These are phyloP conservation scores for Hyperoplus immaculatus DNA, from an alignment of 2,797 vertebrate species.

Conservation along the genomic window DNA sequence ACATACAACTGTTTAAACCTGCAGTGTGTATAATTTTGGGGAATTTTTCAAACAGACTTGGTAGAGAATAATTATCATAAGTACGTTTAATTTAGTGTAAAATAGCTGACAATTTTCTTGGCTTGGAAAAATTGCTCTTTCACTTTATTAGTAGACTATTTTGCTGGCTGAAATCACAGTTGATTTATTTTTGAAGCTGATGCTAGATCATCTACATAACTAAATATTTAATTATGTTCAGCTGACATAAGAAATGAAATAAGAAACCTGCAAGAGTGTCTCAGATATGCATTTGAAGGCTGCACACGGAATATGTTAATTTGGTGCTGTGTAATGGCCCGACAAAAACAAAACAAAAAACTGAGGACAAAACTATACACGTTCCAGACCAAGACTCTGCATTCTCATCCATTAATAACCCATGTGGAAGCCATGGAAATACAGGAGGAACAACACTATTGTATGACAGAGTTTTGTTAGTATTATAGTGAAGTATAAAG, in stretches of 20 bases:
- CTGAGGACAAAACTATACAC: neutral
- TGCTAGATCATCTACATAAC: too few species aligned
- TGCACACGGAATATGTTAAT: conserved; percentile 1
- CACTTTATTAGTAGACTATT: too few species aligned
- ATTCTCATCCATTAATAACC: conserved; percentile 4
- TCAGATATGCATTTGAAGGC: neutral
- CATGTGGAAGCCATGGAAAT: neutral
- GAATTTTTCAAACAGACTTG: too few species aligned
- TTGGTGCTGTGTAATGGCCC: conserved; percentile 10
- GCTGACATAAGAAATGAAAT: neutral
- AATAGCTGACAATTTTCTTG: too few species aligned
- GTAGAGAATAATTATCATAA: too few species aligned
- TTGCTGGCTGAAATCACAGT: too few species aligned
- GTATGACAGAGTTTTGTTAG: neutral
- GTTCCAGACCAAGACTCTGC: conserved; percentile 4
- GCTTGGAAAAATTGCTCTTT: too few species aligned
- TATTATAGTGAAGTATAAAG: neutral
- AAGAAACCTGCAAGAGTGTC: neutral
- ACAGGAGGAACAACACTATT: neutral
- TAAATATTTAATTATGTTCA: neutral
- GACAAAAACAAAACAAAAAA: neutral
- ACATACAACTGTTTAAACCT: too few species aligned
- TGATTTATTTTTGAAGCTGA: too few species aligned
- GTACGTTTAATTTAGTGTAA: too few species aligned
- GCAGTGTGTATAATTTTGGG: too few species aligned